Conservation (phyloP, 1,140 invertebrate species). For the Wiebesia pumilae region DNA sequence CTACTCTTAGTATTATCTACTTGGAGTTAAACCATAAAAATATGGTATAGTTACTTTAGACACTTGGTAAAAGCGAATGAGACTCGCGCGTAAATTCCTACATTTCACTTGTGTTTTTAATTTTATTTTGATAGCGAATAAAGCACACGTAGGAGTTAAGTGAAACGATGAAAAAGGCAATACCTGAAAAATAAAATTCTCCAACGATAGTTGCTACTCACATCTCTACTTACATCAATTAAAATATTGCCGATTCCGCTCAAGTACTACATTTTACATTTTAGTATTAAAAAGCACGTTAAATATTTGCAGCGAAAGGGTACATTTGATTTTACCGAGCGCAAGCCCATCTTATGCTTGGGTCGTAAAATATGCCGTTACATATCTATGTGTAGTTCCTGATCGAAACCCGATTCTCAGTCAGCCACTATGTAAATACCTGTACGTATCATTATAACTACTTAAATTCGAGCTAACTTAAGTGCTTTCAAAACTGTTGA, state of each 20-base stretch:
- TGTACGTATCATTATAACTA: too few species aligned
- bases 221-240: not conserved
- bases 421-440: not conserved
- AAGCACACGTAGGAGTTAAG: not conserved
- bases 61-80: not conserved
- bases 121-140: not conserved
- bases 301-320: not conserved
- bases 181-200: not conserved
- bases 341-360: not conserved
- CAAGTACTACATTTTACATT: not conserved
- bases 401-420: not conserved
- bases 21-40: not conserved
- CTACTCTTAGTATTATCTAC: constrained; percentile 9
- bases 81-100: not conserved
- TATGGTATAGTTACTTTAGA: not conserved
- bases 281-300: not conserved
- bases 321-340: not conserved
- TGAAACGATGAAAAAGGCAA: not conserved
- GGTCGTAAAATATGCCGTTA: not conserved
- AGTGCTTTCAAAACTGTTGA: too few species aligned
- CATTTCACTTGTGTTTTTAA: not conserved
- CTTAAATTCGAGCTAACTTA: too few species aligned
- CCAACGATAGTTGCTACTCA: not conserved
- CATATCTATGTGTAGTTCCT: not conserved
- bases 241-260: not conserved